Evolutionary conservation across 2,797 vertebrate species (phyloP), one percentile per base, ranked within the genome.

Genomic region (Coregonus ussuriensis): DNA sequence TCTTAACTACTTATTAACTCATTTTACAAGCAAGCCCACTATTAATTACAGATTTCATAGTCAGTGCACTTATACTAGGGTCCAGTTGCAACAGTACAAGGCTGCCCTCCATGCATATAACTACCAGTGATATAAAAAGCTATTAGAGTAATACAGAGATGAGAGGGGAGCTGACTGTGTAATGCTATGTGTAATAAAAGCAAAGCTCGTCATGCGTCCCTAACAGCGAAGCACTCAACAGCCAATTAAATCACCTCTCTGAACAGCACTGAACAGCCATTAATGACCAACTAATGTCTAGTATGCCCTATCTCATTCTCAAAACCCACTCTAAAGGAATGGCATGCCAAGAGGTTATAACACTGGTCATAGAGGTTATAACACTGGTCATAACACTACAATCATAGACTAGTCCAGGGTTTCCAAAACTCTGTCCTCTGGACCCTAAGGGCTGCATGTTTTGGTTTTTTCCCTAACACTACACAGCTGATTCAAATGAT

Each of bases 331-430:
- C 25, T 47, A 51, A 52, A 67, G 66, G 66, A 68, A 63, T 63
- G 59, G 59, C 59, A 63, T 63, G 59, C 59, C 59, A 63, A 63
- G 59, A 63, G 59, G 59, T 63, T 63, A 63, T 63, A 56, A 56
- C 54, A 56, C 54, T 56, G 54, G 15, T 56, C 16, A 56, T 18
- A 33, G 59, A 63, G 59, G 59, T 63, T 63, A 63, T 63, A 63
- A 63, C 59, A 62, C n/a, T 53, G n/a, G 11, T 11, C 6, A 11
- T 25, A 62, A 59, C 56, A 59, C 9, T 47, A 47, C 41, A 47
- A 11, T 47, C 41, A 47, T 47, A 47, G 41, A 47, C 41, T 47
- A 47, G 41, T 47, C 41, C 41, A 47, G 11, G 2, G 9, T 47
- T 47, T 47, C 41, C 41, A 11, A 13, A 47, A 47, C 41, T 47